These are phyloP conservation scores for Dryobotodes eremita DNA, from an alignment of 2,888 invertebrate species.

Conservation along the genomic window DNA sequence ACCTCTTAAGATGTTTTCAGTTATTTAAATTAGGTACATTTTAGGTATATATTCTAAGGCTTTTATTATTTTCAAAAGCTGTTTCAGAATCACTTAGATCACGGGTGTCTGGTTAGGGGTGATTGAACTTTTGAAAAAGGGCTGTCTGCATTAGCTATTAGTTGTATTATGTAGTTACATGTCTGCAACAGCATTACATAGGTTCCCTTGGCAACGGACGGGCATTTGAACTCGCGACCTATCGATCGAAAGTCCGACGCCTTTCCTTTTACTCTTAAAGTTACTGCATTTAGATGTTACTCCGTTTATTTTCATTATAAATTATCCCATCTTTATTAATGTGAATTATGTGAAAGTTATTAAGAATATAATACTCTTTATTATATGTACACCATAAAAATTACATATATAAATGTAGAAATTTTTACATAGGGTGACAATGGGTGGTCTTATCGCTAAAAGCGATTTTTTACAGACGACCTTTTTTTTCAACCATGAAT, in stretches of 20 bases:
- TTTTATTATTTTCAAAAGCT: not conserved
- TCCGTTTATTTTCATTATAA: not conserved
- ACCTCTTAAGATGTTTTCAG: no score
- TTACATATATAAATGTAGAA: no score
- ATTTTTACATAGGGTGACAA: no score
- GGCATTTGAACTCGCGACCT: slow-evolving; percentile 40
- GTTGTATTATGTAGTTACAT: slow-evolving; percentile 9
- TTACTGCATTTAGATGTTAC: not conserved
- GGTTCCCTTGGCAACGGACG: slow-evolving; percentile 36
- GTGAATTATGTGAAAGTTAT: not conserved
- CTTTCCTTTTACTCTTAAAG: slow-evolving; percentile 5
- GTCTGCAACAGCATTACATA: slow-evolving; percentile 17
- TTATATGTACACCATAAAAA: no score
- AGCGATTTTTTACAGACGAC: no score
- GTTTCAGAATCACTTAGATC: not conserved
- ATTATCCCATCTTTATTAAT: no score
- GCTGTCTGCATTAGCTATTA: not conserved
- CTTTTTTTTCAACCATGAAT: no score
- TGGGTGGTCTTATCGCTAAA: no score
- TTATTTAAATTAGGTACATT: no score
- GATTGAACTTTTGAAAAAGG: slow-evolving; percentile 2
- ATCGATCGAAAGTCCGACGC: slow-evolving; percentile 38
- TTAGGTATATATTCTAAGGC: not conserved
- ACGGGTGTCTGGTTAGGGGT: not conserved
- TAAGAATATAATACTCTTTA: not conserved